Evolutionary conservation across 2,888 invertebrate genomes (phyloP), one percentile per base, ranked within the genome.

Genomic region (Melinopterus prodromus): DNA sequence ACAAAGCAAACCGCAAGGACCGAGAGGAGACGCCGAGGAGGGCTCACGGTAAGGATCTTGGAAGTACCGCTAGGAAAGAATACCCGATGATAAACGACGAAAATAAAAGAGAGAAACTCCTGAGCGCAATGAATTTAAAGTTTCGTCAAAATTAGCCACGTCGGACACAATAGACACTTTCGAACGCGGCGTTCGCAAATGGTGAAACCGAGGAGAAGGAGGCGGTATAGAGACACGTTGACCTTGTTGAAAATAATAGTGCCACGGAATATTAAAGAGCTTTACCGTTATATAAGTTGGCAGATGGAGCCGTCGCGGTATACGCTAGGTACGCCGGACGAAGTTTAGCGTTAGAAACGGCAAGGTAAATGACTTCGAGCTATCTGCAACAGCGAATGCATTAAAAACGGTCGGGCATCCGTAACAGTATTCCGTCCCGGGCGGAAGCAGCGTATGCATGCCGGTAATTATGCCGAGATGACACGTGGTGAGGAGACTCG

Each of bases 191-290:
- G 12, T 12, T 53, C 53, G 53, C 53, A 12, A 53, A 53, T 53
- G 53, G 53, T 53, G 53, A 53, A 53, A 53, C 53, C 53, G 53
- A 7, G 53, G 53, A 9, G 7, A 7, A 9, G 9, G 9, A 9
- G 12, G 53, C 12, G 12, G 9, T 53, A 16, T n/a, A 36, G 35
- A 53, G 53, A 53, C 53, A 53, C 53, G 53, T 53, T 53, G 79
- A 79, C 79, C 79, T 79, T 79, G 79, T 74, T 79, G 38, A 77
- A 79, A 79, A 79, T 79, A 76, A 79, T 79, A 79, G 70, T 79
- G 79, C 74, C 77, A 72, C 72, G 76, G 79, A 79, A 79, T 79
- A 79, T 77, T 79, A 79, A 79, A 79, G 77, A 79, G 79, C 77
- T 79, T 71, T 79, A 79, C 79, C 77, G 79, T 79, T 79, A 79